A percentile compares a stretch with the other conserved stretches of the same genome.
Evolutionary conservation across 2,888 invertebrate species (phyloP).

Genomic region (Chydorus sphaericus): DNA sequence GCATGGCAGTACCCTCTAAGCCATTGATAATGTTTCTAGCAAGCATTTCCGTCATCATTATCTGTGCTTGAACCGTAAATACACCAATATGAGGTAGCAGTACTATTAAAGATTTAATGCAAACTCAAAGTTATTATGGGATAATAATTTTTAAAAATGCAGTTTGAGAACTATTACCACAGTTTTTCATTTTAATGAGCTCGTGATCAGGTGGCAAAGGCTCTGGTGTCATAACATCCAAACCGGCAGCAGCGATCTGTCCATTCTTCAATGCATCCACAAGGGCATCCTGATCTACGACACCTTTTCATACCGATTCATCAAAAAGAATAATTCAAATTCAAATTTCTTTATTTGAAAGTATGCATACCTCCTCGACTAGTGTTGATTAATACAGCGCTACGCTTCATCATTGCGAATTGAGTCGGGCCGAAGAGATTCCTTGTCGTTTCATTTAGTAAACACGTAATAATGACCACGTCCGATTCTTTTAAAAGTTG

Average conservation of each 20-base stretch:
- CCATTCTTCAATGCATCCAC: constrained; percentile 53
- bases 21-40: constrained; percentile 65
- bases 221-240: constrained; percentile 85
- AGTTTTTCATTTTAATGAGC: constrained; percentile 59
- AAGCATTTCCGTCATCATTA: constrained; percentile 58
- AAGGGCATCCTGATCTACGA: constrained; percentile 65
- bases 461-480: constrained; percentile 66
- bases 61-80: constrained; percentile 58
- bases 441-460: constrained; percentile 62
- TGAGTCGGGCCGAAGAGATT: constrained; percentile 61
- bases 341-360: no score
- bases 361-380: constrained; percentile 53
- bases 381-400: constrained; percentile 73
- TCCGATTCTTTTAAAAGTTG: constrained; percentile 60
- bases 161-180: constrained; percentile 62
- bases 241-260: constrained; percentile 64
- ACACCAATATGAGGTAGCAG: constrained; percentile 77
- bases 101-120: constrained; percentile 40
- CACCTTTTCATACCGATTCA: constrained; percentile 30
- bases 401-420: constrained; percentile 73
- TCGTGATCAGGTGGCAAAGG: constrained; percentile 66
- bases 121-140: no score
- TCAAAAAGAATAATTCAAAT: background rate
- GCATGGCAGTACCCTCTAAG: constrained; percentile 52
- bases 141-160: no score